Conservation (phyloP, 2,797 vertebrate species). For the Enteromius anoplus region DNA sequence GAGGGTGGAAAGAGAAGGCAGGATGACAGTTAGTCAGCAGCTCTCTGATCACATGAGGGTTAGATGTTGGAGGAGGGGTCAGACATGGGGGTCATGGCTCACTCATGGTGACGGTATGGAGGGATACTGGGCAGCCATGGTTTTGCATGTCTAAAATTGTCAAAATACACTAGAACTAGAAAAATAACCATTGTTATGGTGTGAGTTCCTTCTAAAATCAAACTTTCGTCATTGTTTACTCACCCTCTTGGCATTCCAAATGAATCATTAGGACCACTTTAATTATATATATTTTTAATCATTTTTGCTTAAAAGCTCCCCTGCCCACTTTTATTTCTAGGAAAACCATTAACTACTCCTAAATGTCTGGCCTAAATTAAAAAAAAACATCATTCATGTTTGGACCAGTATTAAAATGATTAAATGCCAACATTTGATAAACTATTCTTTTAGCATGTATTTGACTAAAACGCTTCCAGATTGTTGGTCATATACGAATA, state of each 20-base stretch:
- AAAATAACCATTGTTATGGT: not conserved
- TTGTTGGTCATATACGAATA: not conserved
- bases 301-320: not conserved
- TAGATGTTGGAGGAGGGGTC: conserved; percentile 72
- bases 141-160: conserved; percentile 23
- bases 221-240: conserved; percentile 10
- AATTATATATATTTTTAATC: not conserved
- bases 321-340: not conserved
- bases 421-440: conserved; percentile 5
- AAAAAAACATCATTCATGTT: not conserved
- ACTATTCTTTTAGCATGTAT: not conserved
- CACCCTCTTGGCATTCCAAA: not conserved
- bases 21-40: conserved; percentile 69
- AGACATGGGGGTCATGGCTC: conserved; percentile 65
- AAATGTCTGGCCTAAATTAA: not conserved
- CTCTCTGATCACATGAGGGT: conserved; percentile 68
- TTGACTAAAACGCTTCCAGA: not conserved
- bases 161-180: conserved; percentile 14
- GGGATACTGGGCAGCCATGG: conserved; percentile 37
- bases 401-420: not conserved
- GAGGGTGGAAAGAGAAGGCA: conserved; percentile 75
- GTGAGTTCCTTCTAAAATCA: not conserved
- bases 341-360: not conserved
- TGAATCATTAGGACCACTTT: not conserved
- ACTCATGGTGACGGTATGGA: conserved; percentile 54